These are phyloP conservation scores for Brenthis daphne DNA, from an alignment of 2,888 invertebrate species.

Conservation along the genomic window DNA sequence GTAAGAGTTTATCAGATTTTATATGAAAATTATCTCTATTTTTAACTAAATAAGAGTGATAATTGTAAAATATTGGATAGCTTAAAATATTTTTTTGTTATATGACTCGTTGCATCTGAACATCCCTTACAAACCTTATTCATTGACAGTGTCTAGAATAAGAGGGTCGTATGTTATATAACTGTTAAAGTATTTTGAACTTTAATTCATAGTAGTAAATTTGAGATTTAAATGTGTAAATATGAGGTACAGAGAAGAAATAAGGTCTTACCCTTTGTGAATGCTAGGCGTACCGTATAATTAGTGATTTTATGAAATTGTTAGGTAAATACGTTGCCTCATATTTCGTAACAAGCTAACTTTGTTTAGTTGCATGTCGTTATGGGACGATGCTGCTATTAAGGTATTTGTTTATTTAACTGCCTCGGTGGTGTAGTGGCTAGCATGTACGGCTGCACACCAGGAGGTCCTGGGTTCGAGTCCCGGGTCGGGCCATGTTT, in stretches of 20 bases:
- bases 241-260: slow-evolving; percentile 45
- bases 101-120: slow-evolving; percentile 68
- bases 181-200: slow-evolving; percentile 35
- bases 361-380: slow-evolving; percentile 48
- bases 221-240: slow-evolving; percentile 41
- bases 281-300: slow-evolving; percentile 72
- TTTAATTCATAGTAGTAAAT: slow-evolving; percentile 44
- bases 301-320: slow-evolving; percentile 79
- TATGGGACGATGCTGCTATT: slow-evolving; percentile 34
- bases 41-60: slow-evolving; percentile 30
- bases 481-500: too few relatives aligned
- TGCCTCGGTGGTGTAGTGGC: too few relatives aligned
- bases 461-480: too few relatives aligned
- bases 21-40: slow-evolving; percentile 42
- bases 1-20: slow-evolving; percentile 31
- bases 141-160: slow-evolving; percentile 48
- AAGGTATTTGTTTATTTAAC: slow-evolving; percentile 25
- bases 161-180: slow-evolving; percentile 44
- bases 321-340: slow-evolving; percentile 68
- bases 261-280: slow-evolving; percentile 66
- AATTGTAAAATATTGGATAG: slow-evolving; percentile 38
- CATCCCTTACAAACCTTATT: slow-evolving; percentile 77
- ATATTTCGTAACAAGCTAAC: slow-evolving; percentile 49
- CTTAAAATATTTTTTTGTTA: slow-evolving; percentile 45
- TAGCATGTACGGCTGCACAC: too few relatives aligned